A percentile compares a stretch with the other conserved stretches of the same genome.
Conservation (phyloP, 2,113 vertebrate species). For the Synodontis membranacea region DNA sequence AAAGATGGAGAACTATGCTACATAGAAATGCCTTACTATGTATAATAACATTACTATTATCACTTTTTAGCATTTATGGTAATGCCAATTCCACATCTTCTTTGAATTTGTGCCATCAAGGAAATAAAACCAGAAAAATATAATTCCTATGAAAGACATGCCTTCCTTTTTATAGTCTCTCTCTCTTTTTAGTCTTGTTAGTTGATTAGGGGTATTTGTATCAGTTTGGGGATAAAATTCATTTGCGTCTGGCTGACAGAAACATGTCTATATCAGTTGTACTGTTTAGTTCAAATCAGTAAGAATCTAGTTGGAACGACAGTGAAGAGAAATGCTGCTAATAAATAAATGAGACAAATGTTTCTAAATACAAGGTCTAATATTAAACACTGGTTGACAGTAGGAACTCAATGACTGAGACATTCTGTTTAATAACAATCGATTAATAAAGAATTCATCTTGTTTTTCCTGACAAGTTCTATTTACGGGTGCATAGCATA, state of each 20-base stretch:
- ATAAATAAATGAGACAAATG: not conserved
- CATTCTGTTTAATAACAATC: not conserved
- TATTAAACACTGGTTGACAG: not conserved
- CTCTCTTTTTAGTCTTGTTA: not conserved
- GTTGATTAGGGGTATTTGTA: not conserved
- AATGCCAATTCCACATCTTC: not conserved
- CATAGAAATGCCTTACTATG: not conserved
- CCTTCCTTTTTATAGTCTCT: too few relatives aligned
- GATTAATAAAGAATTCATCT: not conserved
- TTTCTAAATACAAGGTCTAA: not conserved
- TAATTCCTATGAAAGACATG: not conserved
- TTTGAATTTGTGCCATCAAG: not conserved
- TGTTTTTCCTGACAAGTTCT: constrained; percentile 25
- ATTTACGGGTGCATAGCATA: constrained; percentile 60
- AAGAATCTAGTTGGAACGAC: not conserved
- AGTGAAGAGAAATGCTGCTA: not conserved
- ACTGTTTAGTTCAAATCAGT: not conserved
- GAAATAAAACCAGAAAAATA: not conserved
- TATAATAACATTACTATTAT: not conserved
- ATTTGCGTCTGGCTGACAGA: too few relatives aligned
- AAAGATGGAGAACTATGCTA: not conserved
- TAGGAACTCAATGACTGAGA: not conserved
- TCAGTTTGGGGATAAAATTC: not conserved
- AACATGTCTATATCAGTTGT: not conserved
- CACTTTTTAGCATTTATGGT: not conserved